Evolutionary conservation across 1,140 invertebrate species (phyloP).

Genomic region (Euwallacea similis): DNA sequence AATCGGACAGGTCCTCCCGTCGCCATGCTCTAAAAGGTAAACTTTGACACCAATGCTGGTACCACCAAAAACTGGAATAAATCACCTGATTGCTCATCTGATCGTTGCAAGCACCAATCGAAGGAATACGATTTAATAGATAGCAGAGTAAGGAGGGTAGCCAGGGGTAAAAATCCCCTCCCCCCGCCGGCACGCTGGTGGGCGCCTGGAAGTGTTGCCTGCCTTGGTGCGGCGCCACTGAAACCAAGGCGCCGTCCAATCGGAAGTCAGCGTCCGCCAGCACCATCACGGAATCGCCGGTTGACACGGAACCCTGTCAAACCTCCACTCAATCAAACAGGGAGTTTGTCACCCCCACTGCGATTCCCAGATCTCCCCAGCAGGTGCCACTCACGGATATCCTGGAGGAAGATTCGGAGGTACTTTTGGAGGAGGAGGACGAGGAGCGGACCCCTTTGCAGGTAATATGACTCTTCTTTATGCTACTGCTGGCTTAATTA

Average conservation of each 20-base stretch:
- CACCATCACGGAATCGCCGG: background rate
- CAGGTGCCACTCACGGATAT: constrained; percentile 52
- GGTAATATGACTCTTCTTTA: constrained; percentile 15
- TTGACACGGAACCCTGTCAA: constrained; percentile 25
- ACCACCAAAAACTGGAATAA: no score
- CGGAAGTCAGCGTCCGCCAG: constrained; percentile 38
- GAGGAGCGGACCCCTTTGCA: constrained; percentile 43
- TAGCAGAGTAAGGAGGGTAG: background rate
- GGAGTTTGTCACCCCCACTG: background rate
- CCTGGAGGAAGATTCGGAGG: constrained; percentile 50
- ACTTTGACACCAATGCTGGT: no score
- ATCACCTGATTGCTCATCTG: background rate
- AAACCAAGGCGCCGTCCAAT: constrained; percentile 49
- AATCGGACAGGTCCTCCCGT: no score
- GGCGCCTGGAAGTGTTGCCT: constrained; percentile 55
- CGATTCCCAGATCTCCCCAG: constrained; percentile 44
- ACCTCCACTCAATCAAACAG: background rate
- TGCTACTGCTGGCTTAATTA: no score
- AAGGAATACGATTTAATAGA: background rate
- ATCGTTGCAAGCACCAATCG: background rate
- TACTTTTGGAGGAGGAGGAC: constrained; percentile 39
- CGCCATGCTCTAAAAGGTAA: no score
- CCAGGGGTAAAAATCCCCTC: constrained; percentile 27
- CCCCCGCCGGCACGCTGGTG: constrained; percentile 50
- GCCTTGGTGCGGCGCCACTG: constrained; percentile 54